Percentiles rank a stretch among this genome's conserved stretches.
Conservation (phyloP, 2,888 invertebrate species). For the Melinaea menophilus region DNA sequence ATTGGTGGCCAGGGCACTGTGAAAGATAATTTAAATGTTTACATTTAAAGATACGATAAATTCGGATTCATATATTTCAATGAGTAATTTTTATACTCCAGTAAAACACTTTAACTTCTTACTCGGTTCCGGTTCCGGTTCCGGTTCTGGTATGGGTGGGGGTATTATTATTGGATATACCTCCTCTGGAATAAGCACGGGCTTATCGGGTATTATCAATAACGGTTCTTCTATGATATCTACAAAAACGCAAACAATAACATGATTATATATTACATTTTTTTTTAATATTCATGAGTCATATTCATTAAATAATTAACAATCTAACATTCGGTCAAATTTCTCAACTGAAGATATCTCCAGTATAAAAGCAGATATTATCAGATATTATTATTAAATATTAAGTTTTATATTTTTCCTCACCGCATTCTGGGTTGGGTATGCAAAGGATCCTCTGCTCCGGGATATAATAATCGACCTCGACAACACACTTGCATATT, state of each 20-base stretch:
- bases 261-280: too few species aligned
- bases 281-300: too few species aligned
- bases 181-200: slow-evolving; percentile 16
- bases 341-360: background rate
- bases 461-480: slow-evolving; percentile 26
- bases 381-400: background rate
- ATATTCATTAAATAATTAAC: too few species aligned
- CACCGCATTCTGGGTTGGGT: slow-evolving; percentile 47
- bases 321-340: too few species aligned
- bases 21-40: background rate
- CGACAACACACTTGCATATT: slow-evolving; percentile 48
- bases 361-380: background rate
- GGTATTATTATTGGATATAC: background rate
- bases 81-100: background rate
- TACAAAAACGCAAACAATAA: too few species aligned
- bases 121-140: slow-evolving; percentile 28
- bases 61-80: background rate
- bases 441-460: slow-evolving; percentile 47
- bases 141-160: slow-evolving; percentile 2
- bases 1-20: slow-evolving; percentile 38
- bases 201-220: slow-evolving; percentile 16
- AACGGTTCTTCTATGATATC: slow-evolving; percentile 24
- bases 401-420: slow-evolving; percentile 24
- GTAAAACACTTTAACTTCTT: slow-evolving; percentile 13
- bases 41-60: background rate